These are phyloP conservation scores for Germaria angustata DNA, from an alignment of 2,888 invertebrate genomes.

Conservation along the genomic window DNA sequence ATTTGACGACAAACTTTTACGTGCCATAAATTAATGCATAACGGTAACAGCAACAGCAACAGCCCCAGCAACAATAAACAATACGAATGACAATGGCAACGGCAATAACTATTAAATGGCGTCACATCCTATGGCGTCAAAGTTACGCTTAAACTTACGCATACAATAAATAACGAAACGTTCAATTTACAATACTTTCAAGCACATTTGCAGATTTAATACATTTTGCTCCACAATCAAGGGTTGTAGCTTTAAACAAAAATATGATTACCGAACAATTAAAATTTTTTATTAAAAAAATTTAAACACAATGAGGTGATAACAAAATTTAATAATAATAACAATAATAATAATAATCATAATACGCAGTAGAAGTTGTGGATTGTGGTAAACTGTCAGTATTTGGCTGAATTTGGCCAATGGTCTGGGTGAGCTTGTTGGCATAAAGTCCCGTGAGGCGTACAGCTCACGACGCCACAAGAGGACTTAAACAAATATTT, in stretches of 20 bases:
- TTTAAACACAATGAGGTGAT: no score
- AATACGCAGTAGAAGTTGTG: no score
- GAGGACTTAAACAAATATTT: no score
- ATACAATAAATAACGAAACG: constrained; percentile 17
- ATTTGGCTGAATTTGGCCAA: no score
- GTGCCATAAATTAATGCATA: constrained; percentile 36
- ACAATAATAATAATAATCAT: no score
- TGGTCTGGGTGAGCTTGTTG: no score
- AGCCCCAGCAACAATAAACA: background rate
- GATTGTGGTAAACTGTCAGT: no score
- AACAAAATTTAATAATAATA: no score
- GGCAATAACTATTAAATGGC: constrained; percentile 55
- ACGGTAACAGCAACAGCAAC: constrained; percentile 1
- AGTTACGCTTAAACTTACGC: constrained; percentile 35
- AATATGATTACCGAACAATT: background rate
- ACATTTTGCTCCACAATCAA: background rate
- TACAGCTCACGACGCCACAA: no score
- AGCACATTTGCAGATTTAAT: background rate
- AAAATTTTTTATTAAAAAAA: background rate
- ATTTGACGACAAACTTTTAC: constrained; percentile 38
- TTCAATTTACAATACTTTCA: background rate
- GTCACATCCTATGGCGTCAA: constrained; percentile 59
- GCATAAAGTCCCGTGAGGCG: no score
- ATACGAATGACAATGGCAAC: constrained; percentile 19
- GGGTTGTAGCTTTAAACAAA: background rate